phyloP scores from a whole-genome alignment of 2,113 vertebrate species.

The Chamaetylas fuelleborni region DNA sequence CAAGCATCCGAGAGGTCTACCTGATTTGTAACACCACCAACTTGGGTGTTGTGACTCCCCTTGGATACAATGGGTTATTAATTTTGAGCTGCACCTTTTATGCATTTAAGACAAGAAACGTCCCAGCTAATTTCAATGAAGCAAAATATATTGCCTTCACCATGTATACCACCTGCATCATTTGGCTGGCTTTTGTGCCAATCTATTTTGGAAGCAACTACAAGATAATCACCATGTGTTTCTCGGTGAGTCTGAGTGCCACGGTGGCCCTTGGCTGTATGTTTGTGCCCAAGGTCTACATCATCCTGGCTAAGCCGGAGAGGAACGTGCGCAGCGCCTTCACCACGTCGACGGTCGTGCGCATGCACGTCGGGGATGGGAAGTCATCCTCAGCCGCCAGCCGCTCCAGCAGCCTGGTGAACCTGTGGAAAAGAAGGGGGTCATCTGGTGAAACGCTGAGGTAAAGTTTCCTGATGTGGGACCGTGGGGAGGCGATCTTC shows the following conservation, averaged over 20 bases:
- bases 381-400: constrained; percentile 93
- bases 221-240: constrained; percentile 99
- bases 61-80: constrained; percentile 94
- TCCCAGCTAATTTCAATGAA: constrained; percentile 98
- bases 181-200: constrained; percentile 98
- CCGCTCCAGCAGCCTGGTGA: constrained; percentile 93
- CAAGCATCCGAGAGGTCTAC: constrained; percentile 95
- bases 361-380: constrained; percentile 97
- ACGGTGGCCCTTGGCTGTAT: constrained; percentile 96
- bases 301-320: constrained; percentile 97
- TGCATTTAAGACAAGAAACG: constrained; percentile 98
- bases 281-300: constrained; percentile 98
- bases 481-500: neutral
- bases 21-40: constrained; percentile 97
- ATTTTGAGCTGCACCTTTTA: constrained; percentile 99
- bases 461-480: constrained; percentile 68
- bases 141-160: constrained; percentile 99
- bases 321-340: constrained; percentile 98
- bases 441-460: constrained; percentile 96
- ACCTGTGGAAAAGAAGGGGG: constrained; percentile 94
- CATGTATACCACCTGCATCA: constrained; percentile 99
- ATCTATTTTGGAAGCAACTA: constrained; percentile 99
- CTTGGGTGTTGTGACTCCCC: constrained; percentile 92
- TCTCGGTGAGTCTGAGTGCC: constrained; percentile 96
- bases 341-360: constrained; percentile 95